Conservation (phyloP, 2,113 vertebrate species). For the Cercocebus atys region DNA sequence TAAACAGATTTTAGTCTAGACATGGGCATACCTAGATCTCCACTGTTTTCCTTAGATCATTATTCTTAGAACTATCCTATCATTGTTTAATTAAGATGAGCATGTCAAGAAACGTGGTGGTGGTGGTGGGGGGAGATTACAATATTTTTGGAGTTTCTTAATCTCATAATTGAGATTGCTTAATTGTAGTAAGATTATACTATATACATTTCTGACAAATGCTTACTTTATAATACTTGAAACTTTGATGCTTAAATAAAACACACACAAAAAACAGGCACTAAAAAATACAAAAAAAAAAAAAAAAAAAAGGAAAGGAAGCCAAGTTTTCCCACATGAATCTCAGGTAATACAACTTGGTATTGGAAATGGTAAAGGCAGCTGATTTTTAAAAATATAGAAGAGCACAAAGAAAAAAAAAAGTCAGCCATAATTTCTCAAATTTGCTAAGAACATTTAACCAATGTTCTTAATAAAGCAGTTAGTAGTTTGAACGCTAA, state of each 20-base stretch:
- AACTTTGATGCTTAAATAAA: conserved; percentile 20
- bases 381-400: conserved; percentile 14
- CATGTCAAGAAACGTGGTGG: background rate
- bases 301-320: background rate
- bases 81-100: conserved; percentile 23
- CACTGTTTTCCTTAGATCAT: background rate
- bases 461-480: conserved; percentile 20
- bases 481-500: conserved; percentile 14
- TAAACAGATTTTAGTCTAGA: conserved; percentile 14
- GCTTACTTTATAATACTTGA: background rate
- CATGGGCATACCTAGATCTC: background rate
- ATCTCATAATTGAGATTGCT: background rate
- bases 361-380: background rate
- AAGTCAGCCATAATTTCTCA: background rate
- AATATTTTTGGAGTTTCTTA: conserved; percentile 12
- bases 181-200: conserved; percentile 34
- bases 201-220: conserved; percentile 7
- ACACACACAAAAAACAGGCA: background rate
- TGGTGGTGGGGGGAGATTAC: background rate
- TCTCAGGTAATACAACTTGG: background rate
- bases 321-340: background rate
- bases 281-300: background rate
- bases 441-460: background rate
- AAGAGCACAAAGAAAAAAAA: background rate
- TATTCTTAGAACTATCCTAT: conserved; percentile 20